Evolutionary conservation across 2,888 invertebrate species (phyloP).

Genomic region (Bruchidius siliquastri): DNA sequence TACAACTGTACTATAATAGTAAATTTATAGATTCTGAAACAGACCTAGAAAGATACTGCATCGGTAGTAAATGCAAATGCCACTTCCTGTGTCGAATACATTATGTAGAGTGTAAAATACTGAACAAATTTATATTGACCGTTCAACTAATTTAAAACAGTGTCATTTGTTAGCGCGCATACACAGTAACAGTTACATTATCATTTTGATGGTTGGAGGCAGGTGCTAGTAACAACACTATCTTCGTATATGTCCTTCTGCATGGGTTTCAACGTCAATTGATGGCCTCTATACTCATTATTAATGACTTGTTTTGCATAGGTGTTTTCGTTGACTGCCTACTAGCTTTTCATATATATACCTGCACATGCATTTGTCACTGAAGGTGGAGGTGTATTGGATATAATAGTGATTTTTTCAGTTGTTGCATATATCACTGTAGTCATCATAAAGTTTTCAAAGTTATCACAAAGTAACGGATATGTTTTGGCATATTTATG

Average conservation of each 20-base stretch:
- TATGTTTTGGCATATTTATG: too few relatives aligned
- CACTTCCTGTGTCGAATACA: background rate
- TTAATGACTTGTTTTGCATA: background rate
- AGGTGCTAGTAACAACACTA: background rate
- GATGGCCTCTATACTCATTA: background rate
- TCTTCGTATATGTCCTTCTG: background rate
- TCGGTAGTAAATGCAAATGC: background rate
- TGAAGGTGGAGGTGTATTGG: too few relatives aligned
- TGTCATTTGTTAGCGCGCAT: background rate
- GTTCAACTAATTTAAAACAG: background rate
- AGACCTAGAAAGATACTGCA: constrained; percentile 1
- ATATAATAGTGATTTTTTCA: too few relatives aligned
- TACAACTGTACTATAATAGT: too few relatives aligned
- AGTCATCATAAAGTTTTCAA: too few relatives aligned
- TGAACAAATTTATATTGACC: background rate
- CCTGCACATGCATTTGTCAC: background rate
- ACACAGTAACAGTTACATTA: background rate
- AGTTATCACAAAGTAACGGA: too few relatives aligned
- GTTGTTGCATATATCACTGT: too few relatives aligned
- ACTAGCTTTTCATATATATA: background rate
- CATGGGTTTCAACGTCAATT: background rate
- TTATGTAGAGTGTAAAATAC: background rate
- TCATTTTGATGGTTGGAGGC: background rate
- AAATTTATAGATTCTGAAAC: too few relatives aligned
- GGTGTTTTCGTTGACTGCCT: background rate